Percentiles rank a stretch among this genome's conserved stretches.
These are phyloP conservation scores for Lutra lutra DNA, from an alignment of 2,797 vertebrate species.

Conservation along the genomic window DNA sequence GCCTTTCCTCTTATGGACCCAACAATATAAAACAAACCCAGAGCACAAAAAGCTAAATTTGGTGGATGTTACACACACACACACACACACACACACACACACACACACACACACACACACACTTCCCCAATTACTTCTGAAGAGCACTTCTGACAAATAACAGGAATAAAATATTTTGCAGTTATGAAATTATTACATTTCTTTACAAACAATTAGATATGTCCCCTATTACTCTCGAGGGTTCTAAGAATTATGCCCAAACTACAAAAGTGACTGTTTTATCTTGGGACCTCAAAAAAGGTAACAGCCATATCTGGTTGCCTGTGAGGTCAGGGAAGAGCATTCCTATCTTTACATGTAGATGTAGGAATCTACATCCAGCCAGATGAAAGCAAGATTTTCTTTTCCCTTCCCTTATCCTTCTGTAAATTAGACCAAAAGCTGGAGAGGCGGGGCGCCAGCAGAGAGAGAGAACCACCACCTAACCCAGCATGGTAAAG, in stretches of 20 bases:
- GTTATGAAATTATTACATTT: constrained; percentile 54
- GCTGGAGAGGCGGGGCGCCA: constrained; percentile 50
- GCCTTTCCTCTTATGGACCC: constrained; percentile 77
- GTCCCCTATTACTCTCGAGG: not conserved
- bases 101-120: not conserved
- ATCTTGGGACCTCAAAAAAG: constrained; percentile 1
- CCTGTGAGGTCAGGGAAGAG: constrained; percentile 42
- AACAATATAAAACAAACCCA: constrained; percentile 77
- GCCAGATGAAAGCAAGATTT: constrained; percentile 49
- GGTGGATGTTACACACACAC: constrained; percentile 50
- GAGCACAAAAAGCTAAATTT: constrained; percentile 66
- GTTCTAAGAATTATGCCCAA: constrained; percentile 54
- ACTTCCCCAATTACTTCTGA: constrained; percentile 61
- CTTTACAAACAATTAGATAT: constrained; percentile 17
- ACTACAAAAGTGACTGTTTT: constrained; percentile 47
- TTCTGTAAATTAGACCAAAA: constrained; percentile 67
- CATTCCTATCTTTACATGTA: constrained; percentile 3
- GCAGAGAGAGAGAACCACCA: constrained; percentile 28
- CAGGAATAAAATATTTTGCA: constrained; percentile 58
- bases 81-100: not conserved
- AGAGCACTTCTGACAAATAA: constrained; percentile 63
- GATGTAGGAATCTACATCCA: constrained; percentile 50
- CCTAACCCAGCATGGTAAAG: constrained; percentile 60
- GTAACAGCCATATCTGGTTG: not conserved
- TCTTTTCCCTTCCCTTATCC: constrained; percentile 30